Conservation (phyloP, 92 coral and sea anemone genomes). For the Metridium senile region DNA sequence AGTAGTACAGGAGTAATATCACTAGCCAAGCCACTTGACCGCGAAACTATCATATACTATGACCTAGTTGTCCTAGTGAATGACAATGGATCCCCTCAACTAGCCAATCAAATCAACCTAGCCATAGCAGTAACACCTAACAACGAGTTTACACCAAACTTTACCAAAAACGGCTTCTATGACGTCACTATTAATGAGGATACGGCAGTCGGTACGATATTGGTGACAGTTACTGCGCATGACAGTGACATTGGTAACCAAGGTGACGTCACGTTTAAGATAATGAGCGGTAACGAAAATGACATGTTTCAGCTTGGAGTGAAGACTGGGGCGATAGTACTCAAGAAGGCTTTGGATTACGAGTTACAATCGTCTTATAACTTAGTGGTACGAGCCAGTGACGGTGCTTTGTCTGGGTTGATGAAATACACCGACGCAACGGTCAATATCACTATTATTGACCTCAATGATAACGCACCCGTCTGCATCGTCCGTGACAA, state of each 20-base stretch:
- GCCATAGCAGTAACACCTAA: constrained; percentile 35
- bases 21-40: constrained; percentile 34
- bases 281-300: constrained; percentile 51
- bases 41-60: constrained; percentile 49
- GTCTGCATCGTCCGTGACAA: constrained; percentile 30
- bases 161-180: constrained; percentile 52
- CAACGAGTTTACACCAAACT: constrained; percentile 57
- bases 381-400: constrained; percentile 42
- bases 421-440: constrained; percentile 52
- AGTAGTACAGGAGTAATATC: constrained; percentile 41
- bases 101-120: constrained; percentile 22
- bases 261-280: constrained; percentile 62
- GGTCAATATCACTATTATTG: constrained; percentile 51
- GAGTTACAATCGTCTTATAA: constrained; percentile 42
- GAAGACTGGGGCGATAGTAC: constrained; percentile 52
- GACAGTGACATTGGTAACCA: constrained; percentile 59
- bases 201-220: constrained; percentile 47
- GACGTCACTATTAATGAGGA: constrained; percentile 50
- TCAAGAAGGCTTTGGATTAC: constrained; percentile 36
- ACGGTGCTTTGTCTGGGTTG: constrained; percentile 29
- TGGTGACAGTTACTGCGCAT: constrained; percentile 50
- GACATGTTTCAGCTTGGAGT: constrained; percentile 56
- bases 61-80: constrained; percentile 44
- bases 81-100: constrained; percentile 48
- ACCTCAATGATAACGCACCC: constrained; percentile 62